These are phyloP conservation scores for Ceyx cyanopectus DNA, from an alignment of 2,113 vertebrate species.

Conservation along the genomic window DNA sequence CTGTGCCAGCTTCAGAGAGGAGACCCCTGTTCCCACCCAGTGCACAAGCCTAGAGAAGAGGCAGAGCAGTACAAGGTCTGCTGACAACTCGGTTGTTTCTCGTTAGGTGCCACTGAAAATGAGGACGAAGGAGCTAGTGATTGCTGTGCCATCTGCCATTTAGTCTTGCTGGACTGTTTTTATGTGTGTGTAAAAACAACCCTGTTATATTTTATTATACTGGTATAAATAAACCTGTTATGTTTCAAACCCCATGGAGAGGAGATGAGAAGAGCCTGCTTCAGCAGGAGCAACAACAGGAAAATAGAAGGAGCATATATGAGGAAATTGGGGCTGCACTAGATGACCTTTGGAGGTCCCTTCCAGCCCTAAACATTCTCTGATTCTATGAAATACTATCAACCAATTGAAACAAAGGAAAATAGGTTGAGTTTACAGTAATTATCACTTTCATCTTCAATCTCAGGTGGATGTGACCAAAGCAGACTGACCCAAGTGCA, in stretches of 20 bases:
- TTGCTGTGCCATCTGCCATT: background rate
- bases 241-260: background rate
- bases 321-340: background rate
- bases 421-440: background rate
- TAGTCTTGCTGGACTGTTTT: background rate
- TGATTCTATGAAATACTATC: background rate
- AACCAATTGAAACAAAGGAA: background rate
- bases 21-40: background rate
- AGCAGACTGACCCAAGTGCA: background rate
- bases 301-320: background rate
- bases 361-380: no score
- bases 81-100: background rate
- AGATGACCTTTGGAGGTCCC: no score
- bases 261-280: background rate
- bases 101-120: background rate
- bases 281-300: background rate
- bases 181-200: background rate
- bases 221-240: background rate
- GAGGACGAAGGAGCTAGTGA: background rate
- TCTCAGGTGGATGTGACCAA: background rate
- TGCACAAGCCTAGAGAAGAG: background rate
- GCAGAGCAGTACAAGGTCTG: background rate
- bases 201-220: background rate
- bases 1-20: background rate
- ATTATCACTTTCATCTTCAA: constrained; percentile 17